phyloP scores from a whole-genome alignment of 2,888 invertebrate genomes.

The Ferdinandea cuprea region DNA sequence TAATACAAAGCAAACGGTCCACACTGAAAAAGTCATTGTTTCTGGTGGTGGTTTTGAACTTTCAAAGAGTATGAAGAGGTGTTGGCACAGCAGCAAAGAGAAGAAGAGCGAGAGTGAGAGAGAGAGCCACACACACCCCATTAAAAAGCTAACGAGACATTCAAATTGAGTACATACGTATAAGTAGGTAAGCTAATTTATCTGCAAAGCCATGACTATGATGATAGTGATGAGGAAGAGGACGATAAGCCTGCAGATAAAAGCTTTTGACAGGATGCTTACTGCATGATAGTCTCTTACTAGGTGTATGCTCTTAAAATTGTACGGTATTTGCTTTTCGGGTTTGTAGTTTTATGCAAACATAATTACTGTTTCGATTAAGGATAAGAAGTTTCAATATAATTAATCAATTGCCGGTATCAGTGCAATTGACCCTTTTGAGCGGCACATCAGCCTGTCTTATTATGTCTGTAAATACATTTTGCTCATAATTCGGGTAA shows the following conservation, averaged over 20 bases:
- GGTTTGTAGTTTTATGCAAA: neutral
- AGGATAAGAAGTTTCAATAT: neutral
- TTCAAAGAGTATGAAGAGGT: slow-evolving; percentile 19
- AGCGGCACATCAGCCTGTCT: neutral
- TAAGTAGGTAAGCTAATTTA: slow-evolving; percentile 19
- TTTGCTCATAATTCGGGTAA: neutral
- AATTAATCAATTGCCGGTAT: neutral
- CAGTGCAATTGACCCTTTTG: neutral
- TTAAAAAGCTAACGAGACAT: slow-evolving; percentile 24
- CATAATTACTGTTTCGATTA: neutral
- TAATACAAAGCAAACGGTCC: slow-evolving; percentile 44
- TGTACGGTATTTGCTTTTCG: neutral
- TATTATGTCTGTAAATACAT: neutral
- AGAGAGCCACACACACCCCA: slow-evolving; percentile 8
- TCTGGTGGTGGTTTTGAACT: slow-evolving; percentile 42
- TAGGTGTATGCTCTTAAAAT: neutral
- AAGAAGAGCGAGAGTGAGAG: neutral
- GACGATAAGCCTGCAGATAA: neutral
- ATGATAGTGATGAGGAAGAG: neutral
- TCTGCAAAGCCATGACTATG: slow-evolving; percentile 6
- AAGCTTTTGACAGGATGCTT: slow-evolving; percentile 13
- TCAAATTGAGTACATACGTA: neutral
- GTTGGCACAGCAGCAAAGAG: neutral
- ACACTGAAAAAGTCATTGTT: slow-evolving; percentile 32
- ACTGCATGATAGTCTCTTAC: neutral